Conservation (phyloP, 2,113 vertebrate species). For the Scophthalmus maximus region DNA sequence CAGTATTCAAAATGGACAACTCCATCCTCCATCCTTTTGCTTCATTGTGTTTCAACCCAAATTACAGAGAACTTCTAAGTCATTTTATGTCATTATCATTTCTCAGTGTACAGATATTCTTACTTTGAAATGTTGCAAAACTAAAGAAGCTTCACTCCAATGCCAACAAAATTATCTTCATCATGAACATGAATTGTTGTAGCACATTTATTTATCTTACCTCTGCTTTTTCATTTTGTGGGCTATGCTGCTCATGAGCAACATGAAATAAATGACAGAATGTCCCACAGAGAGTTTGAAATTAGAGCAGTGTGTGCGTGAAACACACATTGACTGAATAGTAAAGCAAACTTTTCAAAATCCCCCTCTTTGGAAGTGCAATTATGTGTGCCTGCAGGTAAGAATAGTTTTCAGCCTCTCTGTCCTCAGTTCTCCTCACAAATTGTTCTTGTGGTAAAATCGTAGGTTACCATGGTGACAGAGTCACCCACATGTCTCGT, state of each 20-base stretch:
- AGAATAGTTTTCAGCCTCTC: slow-evolving; percentile 39
- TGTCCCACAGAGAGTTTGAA: not conserved
- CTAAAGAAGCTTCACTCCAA: not conserved
- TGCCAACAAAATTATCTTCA: no score
- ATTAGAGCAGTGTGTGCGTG: no score
- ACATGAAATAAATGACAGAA: not conserved
- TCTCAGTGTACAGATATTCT: not conserved
- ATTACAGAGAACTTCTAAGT: not conserved
- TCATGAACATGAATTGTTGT: not conserved
- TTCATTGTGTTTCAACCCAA: slow-evolving; percentile 27
- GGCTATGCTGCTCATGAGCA: not conserved
- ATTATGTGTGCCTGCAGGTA: no score
- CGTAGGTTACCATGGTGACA: slow-evolving; percentile 72
- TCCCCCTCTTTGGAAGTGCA: no score
- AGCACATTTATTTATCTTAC: not conserved
- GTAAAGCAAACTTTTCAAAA: no score
- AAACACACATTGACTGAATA: no score
- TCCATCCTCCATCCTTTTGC: not conserved
- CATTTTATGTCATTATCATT: not conserved
- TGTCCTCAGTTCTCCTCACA: slow-evolving; percentile 57
- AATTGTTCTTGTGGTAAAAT: slow-evolving; percentile 56
- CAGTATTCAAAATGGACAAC: slow-evolving; percentile 24
- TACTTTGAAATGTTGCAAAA: not conserved
- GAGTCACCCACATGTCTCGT: slow-evolving; percentile 72
- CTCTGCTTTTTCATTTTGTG: not conserved